These are phyloP conservation scores for Neomonachus schauinslandi DNA, from an alignment of 2,113 vertebrate genomes.

Conservation along the genomic window DNA sequence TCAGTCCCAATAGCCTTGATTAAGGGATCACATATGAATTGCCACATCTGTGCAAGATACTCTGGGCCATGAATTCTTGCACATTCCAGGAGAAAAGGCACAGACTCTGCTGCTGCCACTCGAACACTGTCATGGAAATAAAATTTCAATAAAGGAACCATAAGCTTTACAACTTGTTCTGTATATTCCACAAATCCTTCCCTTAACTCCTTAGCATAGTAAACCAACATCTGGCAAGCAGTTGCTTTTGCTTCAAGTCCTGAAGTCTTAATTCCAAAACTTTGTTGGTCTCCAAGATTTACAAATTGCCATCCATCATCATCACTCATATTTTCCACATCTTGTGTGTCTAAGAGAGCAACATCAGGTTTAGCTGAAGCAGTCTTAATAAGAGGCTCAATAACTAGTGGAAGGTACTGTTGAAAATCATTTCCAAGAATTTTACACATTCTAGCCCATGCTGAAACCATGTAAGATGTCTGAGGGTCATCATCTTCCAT, in stretches of 20 bases:
- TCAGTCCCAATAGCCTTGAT: conserved; percentile 99
- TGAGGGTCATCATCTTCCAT: conserved; percentile 98
- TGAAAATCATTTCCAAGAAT: conserved; percentile 99
- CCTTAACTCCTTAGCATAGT: conserved; percentile 98
- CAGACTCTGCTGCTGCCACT: conserved; percentile 97
- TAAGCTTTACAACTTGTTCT: conserved; percentile 98
- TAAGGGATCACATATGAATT: conserved; percentile 98
- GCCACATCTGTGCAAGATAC: conserved; percentile 99
- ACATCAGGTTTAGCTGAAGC: conserved; percentile 99
- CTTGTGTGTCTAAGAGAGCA: conserved; percentile 98
- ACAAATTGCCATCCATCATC: conserved; percentile 99
- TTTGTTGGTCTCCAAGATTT: conserved; percentile 98
- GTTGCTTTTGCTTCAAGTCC: conserved; percentile 99
- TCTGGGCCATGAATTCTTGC: conserved; percentile 94
- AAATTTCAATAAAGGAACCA: conserved; percentile 98
- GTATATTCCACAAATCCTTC: conserved; percentile 98
- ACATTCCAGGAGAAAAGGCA: conserved; percentile 97
- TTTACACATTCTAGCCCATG: conserved; percentile 99
- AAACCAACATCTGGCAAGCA: conserved; percentile 99
- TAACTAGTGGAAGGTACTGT: conserved; percentile 98
- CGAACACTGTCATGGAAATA: conserved; percentile 99
- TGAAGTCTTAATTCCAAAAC: conserved; percentile 99
- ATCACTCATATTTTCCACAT: conserved; percentile 99
- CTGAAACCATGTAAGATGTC: conserved; percentile 99
- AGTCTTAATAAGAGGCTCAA: conserved; percentile 99